Evolutionary conservation across 2,797 vertebrate genomes (phyloP), one percentile per base, ranked within the genome.

Genomic region (Dendrocincla tyrannina): DNA sequence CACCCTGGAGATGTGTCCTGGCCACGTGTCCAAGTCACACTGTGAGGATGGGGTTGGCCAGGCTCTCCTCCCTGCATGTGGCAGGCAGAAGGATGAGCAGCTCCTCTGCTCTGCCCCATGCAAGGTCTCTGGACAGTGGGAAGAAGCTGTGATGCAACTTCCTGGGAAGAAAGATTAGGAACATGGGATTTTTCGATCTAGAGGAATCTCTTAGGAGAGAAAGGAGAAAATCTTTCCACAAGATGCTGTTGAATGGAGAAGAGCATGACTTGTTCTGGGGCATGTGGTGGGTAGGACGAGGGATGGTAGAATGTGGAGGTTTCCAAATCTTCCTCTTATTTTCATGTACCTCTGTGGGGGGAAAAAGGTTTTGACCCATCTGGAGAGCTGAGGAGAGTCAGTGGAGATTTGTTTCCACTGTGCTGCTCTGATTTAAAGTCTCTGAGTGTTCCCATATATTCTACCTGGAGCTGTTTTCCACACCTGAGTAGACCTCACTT

Each of bases 1-100:
- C 15, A 3, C 17, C 23, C 3, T 2, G 10, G 53, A 44, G 37
- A 20, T 4, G 32, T 42, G 83, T 30, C 76, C 42, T 58, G 66
- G 35, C 37, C 68, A 3, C 2, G 0, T 1, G 2, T 9, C 2
- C 0, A 0, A n/a, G 68, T 17, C 44, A 4, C 7, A 35, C 27
- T 2, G 14, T 13, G 53, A 42, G 72, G 44, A 25, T 44, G 62
- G 25, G n/a, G 10, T 30, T 52, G 27, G 49, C 49, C 49, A 50
- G 11, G 49, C 27, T 50, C 49, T 28, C 27, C 27, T 50, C 49
- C 49, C 49, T 28, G 49, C 49, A 17, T 17, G 49, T 28, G 49
- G 15, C 49, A 52, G 27, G 28, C 50, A 52, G 50, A 30, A 52
- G 55, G 25, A 19, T 18, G 32, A 25, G 41, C 58, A 33, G 6